Conservation (phyloP, 2,888 invertebrate species). For the Saturnia japonica region DNA sequence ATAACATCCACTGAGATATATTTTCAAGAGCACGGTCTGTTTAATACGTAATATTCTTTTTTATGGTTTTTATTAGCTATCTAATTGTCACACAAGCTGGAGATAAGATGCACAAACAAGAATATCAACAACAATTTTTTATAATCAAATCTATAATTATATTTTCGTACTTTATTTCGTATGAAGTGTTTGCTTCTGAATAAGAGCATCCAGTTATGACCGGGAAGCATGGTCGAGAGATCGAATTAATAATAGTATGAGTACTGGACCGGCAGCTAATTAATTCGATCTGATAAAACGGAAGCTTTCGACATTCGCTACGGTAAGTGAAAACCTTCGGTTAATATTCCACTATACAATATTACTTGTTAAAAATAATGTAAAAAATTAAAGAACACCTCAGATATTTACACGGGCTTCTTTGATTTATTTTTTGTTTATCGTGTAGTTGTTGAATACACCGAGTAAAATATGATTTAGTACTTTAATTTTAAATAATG, state of each 20-base stretch:
- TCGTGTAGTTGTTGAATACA: neutral
- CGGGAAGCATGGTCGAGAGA: slow-evolving; percentile 39
- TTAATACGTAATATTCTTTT: neutral
- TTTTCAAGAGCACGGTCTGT: too few species aligned
- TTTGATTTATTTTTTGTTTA: slow-evolving; percentile 10
- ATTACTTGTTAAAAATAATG: neutral
- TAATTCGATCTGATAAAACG: slow-evolving; percentile 55
- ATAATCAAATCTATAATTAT: neutral
- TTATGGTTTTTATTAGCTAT: neutral
- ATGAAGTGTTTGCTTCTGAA: neutral
- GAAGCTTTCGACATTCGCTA: slow-evolving; percentile 53
- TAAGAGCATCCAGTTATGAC: neutral
- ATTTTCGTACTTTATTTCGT: neutral
- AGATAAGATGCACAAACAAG: neutral
- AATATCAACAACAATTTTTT: neutral
- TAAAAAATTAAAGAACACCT: slow-evolving; percentile 7
- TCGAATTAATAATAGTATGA: slow-evolving; percentile 40
- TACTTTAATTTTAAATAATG: neutral
- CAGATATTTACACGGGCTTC: neutral
- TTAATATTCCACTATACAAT: slow-evolving; percentile 1
- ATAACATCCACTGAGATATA: neutral
- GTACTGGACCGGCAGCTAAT: slow-evolving; percentile 35
- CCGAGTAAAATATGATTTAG: slow-evolving; percentile 7
- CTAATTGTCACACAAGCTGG: too few species aligned
- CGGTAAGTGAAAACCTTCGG: slow-evolving; percentile 48